These are phyloP conservation scores for Nothobranchius furzeri DNA, from an alignment of 2,113 vertebrate species.

Conservation along the genomic window DNA sequence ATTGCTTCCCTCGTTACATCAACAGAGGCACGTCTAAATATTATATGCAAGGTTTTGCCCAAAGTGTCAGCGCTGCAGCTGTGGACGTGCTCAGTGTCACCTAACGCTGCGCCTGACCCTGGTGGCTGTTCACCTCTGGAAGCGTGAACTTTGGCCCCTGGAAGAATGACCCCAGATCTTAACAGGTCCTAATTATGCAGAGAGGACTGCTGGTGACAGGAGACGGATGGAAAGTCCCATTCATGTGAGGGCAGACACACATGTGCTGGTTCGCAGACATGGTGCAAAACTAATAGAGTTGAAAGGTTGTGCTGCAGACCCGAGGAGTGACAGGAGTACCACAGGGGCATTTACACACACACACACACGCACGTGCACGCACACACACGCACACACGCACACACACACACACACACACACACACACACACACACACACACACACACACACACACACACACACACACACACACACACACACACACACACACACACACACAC, in stretches of 20 bases:
- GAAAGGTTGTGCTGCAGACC: slow-evolving; percentile 54
- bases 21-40: neutral
- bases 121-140: slow-evolving; percentile 58
- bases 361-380: too few relatives aligned
- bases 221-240: slow-evolving; percentile 68
- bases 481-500: neutral
- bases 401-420: too few relatives aligned
- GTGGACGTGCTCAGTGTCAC: slow-evolving; percentile 68
- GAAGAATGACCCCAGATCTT: slow-evolving; percentile 68
- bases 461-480: too few relatives aligned
- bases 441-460: too few relatives aligned
- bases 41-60: slow-evolving; percentile 24
- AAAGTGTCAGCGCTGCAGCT: slow-evolving; percentile 56
- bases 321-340: slow-evolving; percentile 61
- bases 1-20: too few relatives aligned
- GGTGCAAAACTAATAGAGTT: slow-evolving; percentile 53
- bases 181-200: slow-evolving; percentile 71
- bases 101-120: slow-evolving; percentile 61
- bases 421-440: slow-evolving; percentile 5
- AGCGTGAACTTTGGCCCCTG: slow-evolving; percentile 62
- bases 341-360: slow-evolving; percentile 27
- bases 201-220: slow-evolving; percentile 66
- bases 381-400: neutral
- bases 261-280: slow-evolving; percentile 41
- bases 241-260: slow-evolving; percentile 50